Base-by-base conservation (phyloP, 2,888 invertebrate genomes). In the Galerucella calmariensis region DNA sequence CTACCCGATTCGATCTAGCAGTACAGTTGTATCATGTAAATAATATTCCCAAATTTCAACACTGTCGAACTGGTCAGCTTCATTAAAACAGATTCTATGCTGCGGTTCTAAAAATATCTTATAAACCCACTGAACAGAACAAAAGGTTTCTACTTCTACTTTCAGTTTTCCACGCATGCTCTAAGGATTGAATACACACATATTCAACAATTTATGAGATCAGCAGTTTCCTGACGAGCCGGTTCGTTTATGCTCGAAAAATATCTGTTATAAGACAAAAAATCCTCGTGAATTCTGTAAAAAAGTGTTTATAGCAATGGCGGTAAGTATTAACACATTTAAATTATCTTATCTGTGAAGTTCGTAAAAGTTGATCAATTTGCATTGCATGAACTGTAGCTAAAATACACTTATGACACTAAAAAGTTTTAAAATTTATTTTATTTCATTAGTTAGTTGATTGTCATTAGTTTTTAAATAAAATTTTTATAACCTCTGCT, bases 261-360 rank as follows among this genome's bases (percentile, higher is more conserved):
- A 3, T 48, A 11, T 16, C 20, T 20, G 61, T 59, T 69, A 62
- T 48, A 69, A 53, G 66, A 71, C 35, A 56, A 56, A 20, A 56
- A 56, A 16, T 10, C 8, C 8, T 20, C 0, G 10, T 8, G 20
- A 56, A 16, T 35, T 35, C 12, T 35, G 10, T 46, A n/a, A 20
- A 46, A 65, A 46, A 46, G 27, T 41, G 16, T 46, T 51, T 11
- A 16, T 10, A 69, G 48, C 14, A 48, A 68, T 69, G 69, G 69
- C 69, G 14, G 69, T 69, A 69, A 69, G 69, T 69, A 48, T 68
- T 68, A 41, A 12, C 10, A 41, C 16, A 16, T 35, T 2, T 20
- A 48, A 44, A 63, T 35, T 11, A 14, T 63, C 20, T 44, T 6
- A 62, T 2, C 5, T 61, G 8, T 12, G 1, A 1, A 12, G 11